Base-by-base conservation (phyloP, 2,113 vertebrate genomes). In the Cololabis saira region DNA sequence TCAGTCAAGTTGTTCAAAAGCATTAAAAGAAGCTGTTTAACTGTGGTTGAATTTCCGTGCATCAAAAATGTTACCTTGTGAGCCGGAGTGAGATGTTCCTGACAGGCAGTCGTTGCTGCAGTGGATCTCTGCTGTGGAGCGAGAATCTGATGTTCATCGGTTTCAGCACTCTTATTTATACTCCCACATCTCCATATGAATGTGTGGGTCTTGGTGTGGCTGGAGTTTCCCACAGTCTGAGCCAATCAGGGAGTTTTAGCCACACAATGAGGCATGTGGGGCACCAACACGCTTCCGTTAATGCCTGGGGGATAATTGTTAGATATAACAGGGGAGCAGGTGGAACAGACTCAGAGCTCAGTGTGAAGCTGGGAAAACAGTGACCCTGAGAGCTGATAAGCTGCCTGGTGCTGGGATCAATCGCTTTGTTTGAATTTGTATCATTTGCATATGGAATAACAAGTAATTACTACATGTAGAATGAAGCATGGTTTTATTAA, bases 121-220 rank as follows among this genome's bases (percentile, higher is more conserved):
- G 82, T 87, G 83, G 70, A 85, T 90, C 66, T 87, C 44, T 82
- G 82, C 53, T 84, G 81, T 83, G 44, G 83, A 80, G 84, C 87
- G 79, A 76, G 77, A 83, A 64, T 90, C 73, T 90, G 90, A 66
- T 86, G 49, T 88, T 54, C 78, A 51, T 70, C 77, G 83, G 67
- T 73, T 84, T 72, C 82, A 70, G 56, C 82, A 74, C 88, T 88
- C 81, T 77, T 89, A 84, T 90, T 91, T 92, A 92, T 92, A 91
- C 59, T 86, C 79, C 59, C 75, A 71, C 68, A 90, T 92, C 90
- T 89, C 81, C 90, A 90, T 91, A 86, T 91, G 68, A 92, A 92
- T 91, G 87, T 83, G 88, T 91, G 91, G 77, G 89, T 90, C 81
- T 81, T 12, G 57, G 67, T 74, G 74, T 87, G 61, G 21, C 17